A percentile compares a stretch with the other conserved stretches of the same genome.
These are phyloP conservation scores for Petrocephalus sullivani DNA, from an alignment of 2,797 vertebrate genomes.

Conservation along the genomic window DNA sequence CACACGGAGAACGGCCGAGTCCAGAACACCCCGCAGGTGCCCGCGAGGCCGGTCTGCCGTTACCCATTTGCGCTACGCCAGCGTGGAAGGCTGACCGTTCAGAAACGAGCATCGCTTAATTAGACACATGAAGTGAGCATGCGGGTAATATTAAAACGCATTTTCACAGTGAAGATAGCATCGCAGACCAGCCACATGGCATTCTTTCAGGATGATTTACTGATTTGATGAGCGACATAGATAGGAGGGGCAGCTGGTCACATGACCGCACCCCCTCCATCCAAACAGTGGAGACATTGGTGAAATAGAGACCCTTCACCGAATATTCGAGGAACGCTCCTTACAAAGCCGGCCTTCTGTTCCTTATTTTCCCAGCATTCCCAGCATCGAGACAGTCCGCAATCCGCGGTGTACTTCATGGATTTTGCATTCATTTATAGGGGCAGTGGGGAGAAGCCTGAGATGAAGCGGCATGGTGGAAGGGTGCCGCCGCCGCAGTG, in stretches of 20 bases:
- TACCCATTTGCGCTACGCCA: background rate
- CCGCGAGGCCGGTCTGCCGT: background rate
- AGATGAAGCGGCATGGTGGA: background rate
- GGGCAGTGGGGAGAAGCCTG: background rate
- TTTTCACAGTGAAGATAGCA: background rate
- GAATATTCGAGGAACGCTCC: background rate
- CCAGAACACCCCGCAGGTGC: background rate
- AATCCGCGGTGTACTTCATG: background rate
- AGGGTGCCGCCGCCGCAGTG: background rate
- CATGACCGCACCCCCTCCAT: background rate
- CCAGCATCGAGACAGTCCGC: background rate
- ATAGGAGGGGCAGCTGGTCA: background rate
- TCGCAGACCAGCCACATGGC: background rate
- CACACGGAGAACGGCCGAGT: background rate
- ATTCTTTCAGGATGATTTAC: background rate
- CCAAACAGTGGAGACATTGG: background rate
- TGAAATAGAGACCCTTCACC: background rate
- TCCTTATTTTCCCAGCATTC: background rate
- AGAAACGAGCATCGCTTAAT: background rate
- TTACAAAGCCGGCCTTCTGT: background rate
- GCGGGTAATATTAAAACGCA: background rate
- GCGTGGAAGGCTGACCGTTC: background rate
- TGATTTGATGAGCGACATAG: background rate
- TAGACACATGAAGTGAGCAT: background rate
- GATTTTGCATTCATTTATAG: background rate